phyloP scores from a whole-genome alignment of 2,113 vertebrate species.

The Clarias batrachus region DNA sequence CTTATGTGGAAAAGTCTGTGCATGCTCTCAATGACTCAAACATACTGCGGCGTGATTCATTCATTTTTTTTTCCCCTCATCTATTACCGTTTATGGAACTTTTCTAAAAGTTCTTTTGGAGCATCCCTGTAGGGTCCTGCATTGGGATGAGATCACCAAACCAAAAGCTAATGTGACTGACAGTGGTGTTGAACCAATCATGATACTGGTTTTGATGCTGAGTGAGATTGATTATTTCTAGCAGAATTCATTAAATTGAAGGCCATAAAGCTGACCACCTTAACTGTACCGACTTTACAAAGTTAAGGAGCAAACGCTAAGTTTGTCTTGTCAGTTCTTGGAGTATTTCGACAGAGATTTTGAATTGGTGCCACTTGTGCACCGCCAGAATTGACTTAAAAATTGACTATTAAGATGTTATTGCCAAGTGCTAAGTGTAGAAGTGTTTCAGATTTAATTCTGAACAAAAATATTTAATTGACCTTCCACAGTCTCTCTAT shows the following conservation, averaged over 20 bases:
- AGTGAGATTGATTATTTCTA: neutral
- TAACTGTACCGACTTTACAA: neutral
- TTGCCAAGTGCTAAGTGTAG: too few species aligned
- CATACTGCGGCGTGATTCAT: neutral
- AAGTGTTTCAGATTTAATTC: too few species aligned
- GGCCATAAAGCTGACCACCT: neutral
- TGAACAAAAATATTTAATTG: too few species aligned
- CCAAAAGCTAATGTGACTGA: neutral
- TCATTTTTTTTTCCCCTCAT: conserved; percentile 12
- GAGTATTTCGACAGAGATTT: too few species aligned
- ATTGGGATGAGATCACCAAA: conserved; percentile 2
- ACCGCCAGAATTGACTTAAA: too few species aligned
- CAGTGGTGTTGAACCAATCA: neutral
- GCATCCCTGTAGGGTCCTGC: neutral
- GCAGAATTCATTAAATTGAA: neutral
- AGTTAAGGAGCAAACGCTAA: neutral
- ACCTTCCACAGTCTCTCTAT: too few species aligned
- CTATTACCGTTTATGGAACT: conserved; percentile 21
- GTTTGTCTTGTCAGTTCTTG: too few species aligned
- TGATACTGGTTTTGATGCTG: neutral
- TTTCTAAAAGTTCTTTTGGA: conserved; percentile 20
- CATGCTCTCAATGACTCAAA: conserved; percentile 1
- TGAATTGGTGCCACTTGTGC: too few species aligned
- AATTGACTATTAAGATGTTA: too few species aligned
- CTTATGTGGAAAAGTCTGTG: conserved; percentile 16